Base-by-base conservation (phyloP, 1,140 invertebrate species). In the Drosophila takahashii region DNA sequence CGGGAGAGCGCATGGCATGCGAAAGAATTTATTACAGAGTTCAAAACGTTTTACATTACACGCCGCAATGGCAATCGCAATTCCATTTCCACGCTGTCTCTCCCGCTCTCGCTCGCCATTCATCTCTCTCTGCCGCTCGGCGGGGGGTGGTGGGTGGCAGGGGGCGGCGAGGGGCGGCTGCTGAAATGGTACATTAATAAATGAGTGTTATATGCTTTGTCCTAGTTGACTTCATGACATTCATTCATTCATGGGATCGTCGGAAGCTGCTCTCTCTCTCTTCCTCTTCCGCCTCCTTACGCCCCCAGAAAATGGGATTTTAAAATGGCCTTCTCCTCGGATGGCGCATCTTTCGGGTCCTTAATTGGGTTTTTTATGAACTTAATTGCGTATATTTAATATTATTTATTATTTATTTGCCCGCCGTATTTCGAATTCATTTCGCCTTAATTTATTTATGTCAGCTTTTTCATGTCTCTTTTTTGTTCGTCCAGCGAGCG, bases 201-300 rank as follows among this genome's bases (percentile, higher is more conserved):
- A 87, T 87, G 83, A 87, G 83, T 89, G 83, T 83, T 87, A 89
- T 87, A 73, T 76, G 79, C 83, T 87, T 87, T 87, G 84, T 89
- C 83, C 81, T 87, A 87, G 83, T 86, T 86, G 83, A 87, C 83
- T 87, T 87, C 83, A 86, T 87, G 83, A 83, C 83, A 86, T 86
- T 86, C 75, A 86, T 86, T 86, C 81, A 87, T 87, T 86, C 83
- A 86, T 83, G 75, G 65, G 75, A 67, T 61, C 58, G 47, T 70
- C 59, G 57, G 50, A 44, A 8, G 29, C 27, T 44, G 41, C 52
- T 18, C 70, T 60, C 77, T 39, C 29, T 44, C 7, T 9, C 52
- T 18, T 60, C 57, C 77, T 39, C 29, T 44, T 7, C 11, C 10
- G 45, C 37, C 36, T 22, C 15, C 36, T 7, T 32, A 3, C 26